These are phyloP conservation scores for Strigops habroptila DNA, from an alignment of 2,113 vertebrate species.

Conservation along the genomic window DNA sequence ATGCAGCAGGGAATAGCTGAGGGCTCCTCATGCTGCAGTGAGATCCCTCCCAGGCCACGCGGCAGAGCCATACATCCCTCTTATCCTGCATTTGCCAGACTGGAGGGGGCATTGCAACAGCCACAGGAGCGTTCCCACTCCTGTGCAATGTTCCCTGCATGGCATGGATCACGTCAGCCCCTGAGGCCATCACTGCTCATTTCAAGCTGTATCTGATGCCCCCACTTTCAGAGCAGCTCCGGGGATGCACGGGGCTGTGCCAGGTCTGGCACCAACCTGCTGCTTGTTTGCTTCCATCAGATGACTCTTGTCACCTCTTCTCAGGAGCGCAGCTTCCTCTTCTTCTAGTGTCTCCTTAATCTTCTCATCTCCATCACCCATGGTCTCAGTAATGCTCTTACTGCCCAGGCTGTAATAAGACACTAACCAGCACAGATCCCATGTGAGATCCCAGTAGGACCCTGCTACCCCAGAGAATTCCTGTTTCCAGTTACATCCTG, in stretches of 20 bases:
- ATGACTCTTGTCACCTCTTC: neutral
- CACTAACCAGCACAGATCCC: neutral
- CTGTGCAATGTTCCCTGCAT: neutral
- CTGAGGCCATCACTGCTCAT: fast-evolving
- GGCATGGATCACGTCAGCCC: fast-evolving
- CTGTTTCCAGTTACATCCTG: neutral
- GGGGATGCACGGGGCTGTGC: neutral
- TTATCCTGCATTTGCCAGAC: neutral
- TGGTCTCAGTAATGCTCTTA: neutral
- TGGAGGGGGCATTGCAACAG: neutral
- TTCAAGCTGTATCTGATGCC: neutral
- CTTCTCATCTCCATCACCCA: neutral
- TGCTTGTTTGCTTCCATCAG: neutral
- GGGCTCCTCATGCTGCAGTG: neutral
- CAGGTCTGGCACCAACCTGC: neutral
- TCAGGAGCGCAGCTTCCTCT: neutral
- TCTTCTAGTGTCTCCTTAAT: neutral
- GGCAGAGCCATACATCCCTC: neutral
- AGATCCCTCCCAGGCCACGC: fast-evolving
- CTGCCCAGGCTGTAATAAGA: neutral
- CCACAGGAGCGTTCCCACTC: fast-evolving
- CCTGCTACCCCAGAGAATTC: neutral
- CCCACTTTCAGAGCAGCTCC: neutral
- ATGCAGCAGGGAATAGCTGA: neutral
- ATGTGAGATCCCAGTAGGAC: fast-evolving